These are phyloP conservation scores for Marmota flaviventris DNA, from an alignment of 2,113 vertebrate genomes.

Conservation along the genomic window DNA sequence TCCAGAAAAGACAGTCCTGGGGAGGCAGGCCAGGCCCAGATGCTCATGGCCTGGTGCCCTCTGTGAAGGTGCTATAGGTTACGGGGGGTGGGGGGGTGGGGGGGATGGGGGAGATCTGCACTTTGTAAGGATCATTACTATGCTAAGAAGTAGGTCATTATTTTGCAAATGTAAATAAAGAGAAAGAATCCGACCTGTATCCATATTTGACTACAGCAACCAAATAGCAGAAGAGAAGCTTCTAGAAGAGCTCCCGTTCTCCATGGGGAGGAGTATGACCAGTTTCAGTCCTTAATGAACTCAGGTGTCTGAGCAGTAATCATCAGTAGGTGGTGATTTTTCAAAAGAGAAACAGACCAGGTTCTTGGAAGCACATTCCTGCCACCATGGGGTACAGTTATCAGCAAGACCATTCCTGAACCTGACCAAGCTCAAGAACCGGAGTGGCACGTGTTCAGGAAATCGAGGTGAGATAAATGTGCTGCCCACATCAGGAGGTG, in stretches of 20 bases:
- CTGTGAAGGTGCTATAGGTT: not conserved
- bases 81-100: too few relatives aligned
- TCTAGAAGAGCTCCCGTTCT: not conserved
- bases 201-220: not conserved
- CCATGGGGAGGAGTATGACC: not conserved
- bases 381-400: not conserved
- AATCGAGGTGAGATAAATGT: not conserved
- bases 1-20: constrained; percentile 13
- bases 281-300: not conserved
- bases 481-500: not conserved
- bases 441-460: not conserved
- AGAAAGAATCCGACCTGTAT: not conserved
- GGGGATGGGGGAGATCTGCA: not conserved
- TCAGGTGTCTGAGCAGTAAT: not conserved
- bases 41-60: not conserved
- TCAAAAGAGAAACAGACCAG: not conserved
- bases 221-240: not conserved
- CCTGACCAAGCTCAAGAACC: not conserved
- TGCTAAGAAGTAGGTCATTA: not conserved
- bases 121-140: not conserved
- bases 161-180: constrained; percentile 27
- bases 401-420: not conserved
- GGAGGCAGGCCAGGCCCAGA: not conserved
- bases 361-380: not conserved
- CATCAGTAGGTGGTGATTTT: not conserved